phyloP scores from a whole-genome alignment of 2,888 invertebrate species.

The Eueremaeus valkanovi region DNA sequence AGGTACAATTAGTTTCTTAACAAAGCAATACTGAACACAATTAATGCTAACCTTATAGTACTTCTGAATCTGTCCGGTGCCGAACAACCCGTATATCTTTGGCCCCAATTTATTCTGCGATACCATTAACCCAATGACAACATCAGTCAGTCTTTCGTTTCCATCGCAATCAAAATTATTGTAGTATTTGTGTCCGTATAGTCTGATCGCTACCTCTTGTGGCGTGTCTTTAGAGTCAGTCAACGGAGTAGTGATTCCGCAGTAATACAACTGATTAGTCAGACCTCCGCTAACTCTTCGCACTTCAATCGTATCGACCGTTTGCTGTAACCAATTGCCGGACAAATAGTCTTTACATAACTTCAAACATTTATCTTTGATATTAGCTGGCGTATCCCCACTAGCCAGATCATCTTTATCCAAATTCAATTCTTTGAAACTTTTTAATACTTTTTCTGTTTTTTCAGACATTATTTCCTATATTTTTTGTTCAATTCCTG shows the following conservation, averaged over 20 bases:
- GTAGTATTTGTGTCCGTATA: neutral
- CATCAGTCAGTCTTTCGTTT: constrained; percentile 22
- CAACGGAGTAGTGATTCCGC: neutral
- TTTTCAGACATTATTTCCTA: too few species aligned
- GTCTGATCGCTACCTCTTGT: constrained; percentile 3
- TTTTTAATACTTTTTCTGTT: too few species aligned
- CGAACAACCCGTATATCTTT: constrained; percentile 88
- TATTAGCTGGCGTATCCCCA: neutral
- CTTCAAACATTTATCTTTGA: neutral
- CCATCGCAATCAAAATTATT: neutral
- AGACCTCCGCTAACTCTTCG: constrained; percentile 3
- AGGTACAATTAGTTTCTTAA: too few species aligned
- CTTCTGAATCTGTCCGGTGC: constrained; percentile 91
- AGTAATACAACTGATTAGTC: constrained; percentile 32
- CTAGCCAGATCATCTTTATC: neutral
- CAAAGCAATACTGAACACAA: too few species aligned
- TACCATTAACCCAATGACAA: neutral
- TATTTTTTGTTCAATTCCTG: too few species aligned
- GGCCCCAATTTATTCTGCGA: constrained; percentile 65
- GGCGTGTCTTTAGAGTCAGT: neutral
- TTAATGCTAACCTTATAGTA: constrained; percentile 59
- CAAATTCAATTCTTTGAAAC: neutral
- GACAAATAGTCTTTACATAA: neutral
- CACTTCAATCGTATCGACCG: neutral
- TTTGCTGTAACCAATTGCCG: neutral